Evolutionary conservation across 2,113 vertebrate genomes (phyloP), one percentile per base, ranked within the genome.

Genomic region (Hemiprocne comata): DNA sequence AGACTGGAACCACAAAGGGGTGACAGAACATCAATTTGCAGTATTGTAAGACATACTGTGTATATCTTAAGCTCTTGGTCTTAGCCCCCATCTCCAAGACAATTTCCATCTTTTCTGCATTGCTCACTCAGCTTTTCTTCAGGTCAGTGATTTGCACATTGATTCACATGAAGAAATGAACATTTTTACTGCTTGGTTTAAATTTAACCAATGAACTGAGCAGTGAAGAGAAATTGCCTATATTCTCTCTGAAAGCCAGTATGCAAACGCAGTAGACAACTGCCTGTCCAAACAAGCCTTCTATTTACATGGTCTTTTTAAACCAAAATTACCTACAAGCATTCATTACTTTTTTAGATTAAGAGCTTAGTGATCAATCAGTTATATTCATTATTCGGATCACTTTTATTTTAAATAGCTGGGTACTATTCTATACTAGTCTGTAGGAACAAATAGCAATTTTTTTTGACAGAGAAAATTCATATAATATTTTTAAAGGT

Each of bases 171-270:
- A 85, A 71, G 23, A 95, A 94, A 86, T 48, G 33, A 74, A 57
- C 29, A 62, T 53, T 93, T 96, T 94, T 92, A 76, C 24, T 86
- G 62, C 46, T 83, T 91, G n/a, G 44, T 93, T 95, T 95, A 73
- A 96, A 87, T 69, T 91, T 90, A 96, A 86, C 10, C 83, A 76
- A 60, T 62, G 14, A 97, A 82, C 19, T 94, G 42, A 77, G 50
- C 1, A n/a, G 23, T 46, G 44, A 84, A 95, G 36, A 94, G 33
- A 90, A 90, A 86, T 24, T 48, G 11, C 50, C 36, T 70, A 17
- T 42, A 7, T 85, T 40, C 7, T 46, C 9, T 95, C 51, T 90
- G 61, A 38, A 44, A 71, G 70, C 2, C 29, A 46, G 33, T 26
- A 12, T 42, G 2, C 10, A 26, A 18, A 29, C 11, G 2, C 7